Percentiles rank a stretch among this genome's conserved stretches.
Evolutionary conservation across 2,888 invertebrate genomes (phyloP).

Genomic region (Drosophila parthenogenetica): DNA sequence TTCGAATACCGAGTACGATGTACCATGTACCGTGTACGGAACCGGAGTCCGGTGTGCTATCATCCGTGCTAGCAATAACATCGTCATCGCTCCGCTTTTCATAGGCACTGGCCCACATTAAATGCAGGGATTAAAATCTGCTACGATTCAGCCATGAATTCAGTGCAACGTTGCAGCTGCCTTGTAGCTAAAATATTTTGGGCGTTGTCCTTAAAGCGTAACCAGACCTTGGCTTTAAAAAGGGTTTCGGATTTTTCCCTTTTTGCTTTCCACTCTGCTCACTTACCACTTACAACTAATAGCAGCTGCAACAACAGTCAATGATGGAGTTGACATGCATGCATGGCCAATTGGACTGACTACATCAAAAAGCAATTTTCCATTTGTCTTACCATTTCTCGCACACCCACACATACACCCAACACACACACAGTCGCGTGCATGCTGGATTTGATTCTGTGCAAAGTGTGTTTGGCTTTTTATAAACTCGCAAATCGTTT

Average conservation of each 20-base stretch:
- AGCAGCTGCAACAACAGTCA: conserved; percentile 40
- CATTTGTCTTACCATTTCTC: conserved; percentile 69
- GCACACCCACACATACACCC: conserved; percentile 16
- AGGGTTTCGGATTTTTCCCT: neutral
- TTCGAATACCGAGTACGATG: conserved; percentile 19
- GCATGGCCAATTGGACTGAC: conserved; percentile 54
- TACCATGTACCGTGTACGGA: too few relatives aligned
- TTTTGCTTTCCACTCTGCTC: conserved; percentile 16
- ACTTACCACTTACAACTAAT: conserved; percentile 7
- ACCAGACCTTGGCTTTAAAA: too few relatives aligned
- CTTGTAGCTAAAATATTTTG: conserved; percentile 31
- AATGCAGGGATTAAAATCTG: conserved; percentile 65
- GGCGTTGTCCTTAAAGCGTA: conserved; percentile 33
- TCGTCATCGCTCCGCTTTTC: conserved; percentile 44
- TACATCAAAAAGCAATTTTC: conserved; percentile 80
- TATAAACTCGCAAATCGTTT: conserved; percentile 79
- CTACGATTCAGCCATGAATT: conserved; percentile 32
- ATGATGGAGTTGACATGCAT: conserved; percentile 41
- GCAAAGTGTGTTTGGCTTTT: conserved; percentile 75
- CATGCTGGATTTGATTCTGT: conserved; percentile 45
- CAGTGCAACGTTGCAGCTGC: conserved; percentile 29
- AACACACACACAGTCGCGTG: neutral
- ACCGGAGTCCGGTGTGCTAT: conserved; percentile 4
- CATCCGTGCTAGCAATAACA: conserved; percentile 40
- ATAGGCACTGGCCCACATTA: conserved; percentile 55